Evolutionary conservation across 2,888 invertebrate species (phyloP), one percentile per base, ranked within the genome.

Genomic region (Ophion ellenae): DNA sequence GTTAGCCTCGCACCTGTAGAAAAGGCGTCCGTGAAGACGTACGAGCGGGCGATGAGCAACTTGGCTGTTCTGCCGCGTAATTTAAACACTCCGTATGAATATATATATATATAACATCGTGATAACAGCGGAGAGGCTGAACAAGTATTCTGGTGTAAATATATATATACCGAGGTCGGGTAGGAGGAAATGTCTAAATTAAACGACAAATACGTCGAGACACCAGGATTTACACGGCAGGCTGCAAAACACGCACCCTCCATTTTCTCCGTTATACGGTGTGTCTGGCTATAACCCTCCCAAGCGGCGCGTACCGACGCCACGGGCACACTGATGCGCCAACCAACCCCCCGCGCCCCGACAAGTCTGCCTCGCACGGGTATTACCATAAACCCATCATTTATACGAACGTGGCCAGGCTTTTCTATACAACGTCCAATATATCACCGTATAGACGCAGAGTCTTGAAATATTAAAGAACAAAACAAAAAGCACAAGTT

Each of bases 341-440:
- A 85, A 83, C 82, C 86, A 86, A 84, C 87, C 85, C 86, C 85
- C 87, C 86, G 80, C 87, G 78, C 87, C 89, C 2, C 47, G 47
- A 47, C 47, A 78, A 83, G 83, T 85, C 87, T 89, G 85, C 88
- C 88, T 89, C 86, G 88, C 88, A 87, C 90, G 83, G 80, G 89
- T 88, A 93, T 93, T 93, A 92, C 92, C 93, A 93, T 92, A 92
- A 92, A 91, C 91, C 90, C 91, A 92, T 92, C 91, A 90, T 93
- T 93, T 91, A 92, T 92, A 90, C 91, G 89, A 89, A 87, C 89
- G 90, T 88, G 89, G 79, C 81, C 86, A 85, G 79, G 86, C 87
- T 86, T 87, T 87, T 86, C 83, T 85, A 85, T 83, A 81, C 87
- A 82, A 85, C 66, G 80, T 69, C 64, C 76, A 81, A 73, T 83